A percentile compares a stretch with the other conserved stretches of the same genome.
Evolutionary conservation across 2,113 vertebrate genomes (phyloP).

Genomic region (Setophaga kirtlandii): DNA sequence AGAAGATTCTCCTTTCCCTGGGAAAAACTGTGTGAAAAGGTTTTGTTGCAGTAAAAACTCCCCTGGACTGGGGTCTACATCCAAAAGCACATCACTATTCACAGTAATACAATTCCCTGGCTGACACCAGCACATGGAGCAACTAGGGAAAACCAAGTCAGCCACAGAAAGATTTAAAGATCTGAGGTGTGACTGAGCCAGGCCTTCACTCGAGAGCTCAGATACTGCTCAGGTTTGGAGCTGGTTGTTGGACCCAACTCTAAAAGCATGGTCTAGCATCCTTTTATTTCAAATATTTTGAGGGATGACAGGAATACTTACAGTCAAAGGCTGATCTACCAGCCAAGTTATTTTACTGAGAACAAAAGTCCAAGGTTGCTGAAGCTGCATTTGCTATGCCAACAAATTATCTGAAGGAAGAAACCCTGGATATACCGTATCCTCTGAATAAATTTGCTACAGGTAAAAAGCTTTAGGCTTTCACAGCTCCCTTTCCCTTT

Average conservation of each 20-base stretch:
- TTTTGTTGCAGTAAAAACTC: not conserved
- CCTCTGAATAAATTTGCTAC: not conserved
- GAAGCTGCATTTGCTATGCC: not conserved
- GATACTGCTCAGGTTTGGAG: not conserved
- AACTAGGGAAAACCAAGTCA: not conserved
- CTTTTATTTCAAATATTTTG: not conserved
- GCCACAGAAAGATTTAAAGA: not conserved
- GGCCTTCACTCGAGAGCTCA: not conserved
- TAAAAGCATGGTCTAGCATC: not conserved
- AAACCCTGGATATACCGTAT: not conserved
- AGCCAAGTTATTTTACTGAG: not conserved
- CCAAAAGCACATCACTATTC: accelerated
- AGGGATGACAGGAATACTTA: not conserved
- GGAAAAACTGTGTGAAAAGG: not conserved
- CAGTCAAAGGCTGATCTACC: not conserved
- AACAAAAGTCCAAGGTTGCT: not conserved
- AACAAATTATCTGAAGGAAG: not conserved
- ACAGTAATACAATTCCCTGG: not conserved
- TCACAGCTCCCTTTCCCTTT: not conserved
- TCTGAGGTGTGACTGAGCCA: not conserved
- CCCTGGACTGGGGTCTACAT: not conserved
- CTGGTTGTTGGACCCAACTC: not conserved
- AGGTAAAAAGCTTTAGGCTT: not conserved
- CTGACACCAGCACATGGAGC: not conserved
- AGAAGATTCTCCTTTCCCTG: not conserved